Conservation (phyloP, 2,797 vertebrate genomes). For the Ctenopoma kingsleyae region DNA sequence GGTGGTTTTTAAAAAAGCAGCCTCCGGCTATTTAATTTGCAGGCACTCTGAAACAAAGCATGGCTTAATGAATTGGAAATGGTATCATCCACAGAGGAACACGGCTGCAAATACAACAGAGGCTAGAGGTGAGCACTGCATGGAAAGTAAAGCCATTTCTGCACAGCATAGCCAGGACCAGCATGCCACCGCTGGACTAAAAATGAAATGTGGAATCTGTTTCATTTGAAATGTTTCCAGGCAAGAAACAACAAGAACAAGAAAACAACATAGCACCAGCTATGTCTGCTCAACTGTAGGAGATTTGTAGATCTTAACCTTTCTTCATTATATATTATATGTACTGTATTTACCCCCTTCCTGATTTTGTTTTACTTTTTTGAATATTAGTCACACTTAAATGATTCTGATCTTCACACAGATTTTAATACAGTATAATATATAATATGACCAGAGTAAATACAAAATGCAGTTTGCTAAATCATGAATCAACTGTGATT, state of each 20-base stretch:
- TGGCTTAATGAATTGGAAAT: conserved; percentile 82
- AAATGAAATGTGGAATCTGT: conserved; percentile 63
- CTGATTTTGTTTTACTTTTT: no score
- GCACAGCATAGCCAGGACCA: conserved; percentile 4
- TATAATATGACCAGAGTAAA: no score
- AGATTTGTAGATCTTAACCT: background rate
- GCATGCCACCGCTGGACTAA: conserved; percentile 40
- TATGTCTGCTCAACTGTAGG: background rate
- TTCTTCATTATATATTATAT: no score
- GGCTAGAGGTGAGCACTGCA: conserved; percentile 34
- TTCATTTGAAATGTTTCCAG: conserved; percentile 39
- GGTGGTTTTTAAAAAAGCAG: conserved; percentile 27
- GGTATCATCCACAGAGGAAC: conserved; percentile 71
- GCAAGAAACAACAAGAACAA: conserved; percentile 9
- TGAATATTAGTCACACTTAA: no score
- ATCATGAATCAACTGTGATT: no score
- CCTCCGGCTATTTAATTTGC: conserved; percentile 74
- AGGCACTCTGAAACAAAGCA: conserved; percentile 70
- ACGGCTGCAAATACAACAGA: conserved; percentile 48
- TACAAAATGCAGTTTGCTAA: no score
- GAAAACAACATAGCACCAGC: background rate
- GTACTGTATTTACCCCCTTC: no score
- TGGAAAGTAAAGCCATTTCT: conserved; percentile 39
- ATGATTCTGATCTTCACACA: no score
- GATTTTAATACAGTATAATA: no score